These are phyloP conservation scores for Agrilus biguttatus DNA, from an alignment of 2,888 invertebrate species.

Conservation along the genomic window DNA sequence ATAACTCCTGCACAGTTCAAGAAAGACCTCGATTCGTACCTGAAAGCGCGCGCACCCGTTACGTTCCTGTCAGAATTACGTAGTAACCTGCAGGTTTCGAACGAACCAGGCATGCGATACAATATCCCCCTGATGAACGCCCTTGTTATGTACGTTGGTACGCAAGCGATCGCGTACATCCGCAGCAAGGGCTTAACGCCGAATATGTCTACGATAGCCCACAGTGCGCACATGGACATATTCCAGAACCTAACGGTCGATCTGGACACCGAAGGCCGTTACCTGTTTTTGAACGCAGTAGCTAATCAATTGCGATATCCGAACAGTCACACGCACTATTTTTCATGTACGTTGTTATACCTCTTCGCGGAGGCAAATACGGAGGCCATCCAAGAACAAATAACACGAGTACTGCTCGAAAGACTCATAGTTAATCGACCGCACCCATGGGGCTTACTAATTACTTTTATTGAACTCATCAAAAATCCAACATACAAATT, in stretches of 20 bases:
- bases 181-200: constrained; percentile 83
- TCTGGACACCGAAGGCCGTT: constrained; percentile 94
- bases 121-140: constrained; percentile 96
- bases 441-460: constrained; percentile 97
- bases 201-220: constrained; percentile 95
- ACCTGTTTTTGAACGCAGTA: constrained; percentile 94
- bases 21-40: constrained; percentile 91
- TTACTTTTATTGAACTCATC: constrained; percentile 97
- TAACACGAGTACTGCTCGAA: constrained; percentile 90
- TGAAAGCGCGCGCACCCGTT: constrained; percentile 87
- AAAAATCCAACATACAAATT: constrained; percentile 98
- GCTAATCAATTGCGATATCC: constrained; percentile 98
- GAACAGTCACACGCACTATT: constrained; percentile 99
- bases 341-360: constrained; percentile 93
- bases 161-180: constrained; percentile 86
- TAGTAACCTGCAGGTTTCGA: constrained; percentile 76
- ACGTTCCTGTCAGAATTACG: constrained; percentile 88
- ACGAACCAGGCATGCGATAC: constrained; percentile 82
- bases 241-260: constrained; percentile 98
- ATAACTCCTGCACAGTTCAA: constrained; percentile 82
- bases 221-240: constrained; percentile 98
- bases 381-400: constrained; percentile 96
- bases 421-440: constrained; percentile 95
- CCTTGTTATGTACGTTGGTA: constrained; percentile 92
- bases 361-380: constrained; percentile 95